phyloP scores from a whole-genome alignment of 2,113 vertebrate species.

The Rhizomys pruinosus region DNA sequence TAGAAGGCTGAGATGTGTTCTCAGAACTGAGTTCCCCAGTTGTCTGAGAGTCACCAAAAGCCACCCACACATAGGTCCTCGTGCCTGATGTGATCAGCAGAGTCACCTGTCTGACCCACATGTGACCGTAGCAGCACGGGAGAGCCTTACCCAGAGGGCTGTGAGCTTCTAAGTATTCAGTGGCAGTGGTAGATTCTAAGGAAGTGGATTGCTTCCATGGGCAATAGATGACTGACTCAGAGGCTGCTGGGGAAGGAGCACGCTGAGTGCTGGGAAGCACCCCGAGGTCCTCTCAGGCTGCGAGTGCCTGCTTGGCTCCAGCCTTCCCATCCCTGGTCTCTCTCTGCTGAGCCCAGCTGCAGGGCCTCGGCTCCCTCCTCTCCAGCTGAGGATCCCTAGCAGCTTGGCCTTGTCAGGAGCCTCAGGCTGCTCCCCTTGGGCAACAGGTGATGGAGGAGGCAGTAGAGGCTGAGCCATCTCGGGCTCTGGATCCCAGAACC shows the following conservation, averaged over 20 bases:
- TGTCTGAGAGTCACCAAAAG: not conserved
- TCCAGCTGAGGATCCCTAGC: not conserved
- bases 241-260: not conserved
- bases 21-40: not conserved
- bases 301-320: not conserved
- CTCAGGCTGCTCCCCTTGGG: not conserved
- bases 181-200: not conserved
- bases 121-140: no score
- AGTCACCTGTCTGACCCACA: not conserved
- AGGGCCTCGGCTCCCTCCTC: not conserved
- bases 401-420: rapidly evolving
- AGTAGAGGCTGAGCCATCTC: not conserved
- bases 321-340: not conserved
- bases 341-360: not conserved
- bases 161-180: not conserved
- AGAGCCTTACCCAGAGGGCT: not conserved
- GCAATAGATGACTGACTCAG: not conserved
- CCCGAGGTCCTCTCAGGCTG: not conserved
- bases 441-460: not conserved
- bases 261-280: not conserved
- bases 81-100: not conserved
- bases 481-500: rapidly evolving
- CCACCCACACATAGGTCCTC: no score
- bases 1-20: rapidly evolving
- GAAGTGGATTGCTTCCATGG: not conserved